Evolutionary conservation across 64 coral and sea anemone genomes (phyloP).

Genomic region (Porites australiensis): DNA sequence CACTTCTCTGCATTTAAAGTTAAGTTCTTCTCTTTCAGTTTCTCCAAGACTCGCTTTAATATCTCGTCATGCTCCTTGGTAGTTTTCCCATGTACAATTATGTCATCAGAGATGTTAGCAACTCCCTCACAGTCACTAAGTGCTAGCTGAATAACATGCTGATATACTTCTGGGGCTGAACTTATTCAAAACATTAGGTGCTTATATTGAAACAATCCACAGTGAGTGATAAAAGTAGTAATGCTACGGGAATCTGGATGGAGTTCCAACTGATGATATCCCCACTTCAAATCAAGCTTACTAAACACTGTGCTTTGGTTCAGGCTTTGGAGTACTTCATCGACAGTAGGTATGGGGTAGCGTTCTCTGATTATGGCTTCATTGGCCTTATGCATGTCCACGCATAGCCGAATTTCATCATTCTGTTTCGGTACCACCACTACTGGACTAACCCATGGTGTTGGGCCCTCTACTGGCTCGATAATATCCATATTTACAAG

Average conservation of each 20-base stretch:
- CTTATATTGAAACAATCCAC: too few species aligned
- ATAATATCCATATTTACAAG: too few species aligned
- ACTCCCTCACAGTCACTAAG: conserved; percentile 13
- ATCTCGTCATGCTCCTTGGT: too few species aligned
- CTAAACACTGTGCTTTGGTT: conserved; percentile 47
- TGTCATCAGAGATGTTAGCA: conserved; percentile 18
- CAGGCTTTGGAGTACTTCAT: conserved; percentile 46
- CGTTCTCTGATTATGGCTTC: conserved; percentile 42
- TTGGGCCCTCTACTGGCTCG: too few species aligned
- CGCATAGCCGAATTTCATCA: too few species aligned
- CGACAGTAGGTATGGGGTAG: conserved; percentile 41
- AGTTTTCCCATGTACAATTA: neutral
- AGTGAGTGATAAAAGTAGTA: conserved; percentile 38
- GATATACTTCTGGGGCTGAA: conserved; percentile 31
- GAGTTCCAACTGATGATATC: conserved; percentile 52
- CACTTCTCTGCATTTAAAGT: too few species aligned
- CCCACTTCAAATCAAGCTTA: conserved; percentile 14
- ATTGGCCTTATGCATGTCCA: too few species aligned
- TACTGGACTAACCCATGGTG: too few species aligned
- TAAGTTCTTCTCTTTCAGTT: too few species aligned
- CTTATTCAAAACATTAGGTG: conserved; percentile 34
- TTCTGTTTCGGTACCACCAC: too few species aligned
- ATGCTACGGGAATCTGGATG: conserved; percentile 30
- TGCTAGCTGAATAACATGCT: conserved; percentile 47
- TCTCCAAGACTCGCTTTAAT: too few species aligned